phyloP scores from a whole-genome alignment of 2,113 vertebrate species.

The Gasterosteus nipponicus region DNA sequence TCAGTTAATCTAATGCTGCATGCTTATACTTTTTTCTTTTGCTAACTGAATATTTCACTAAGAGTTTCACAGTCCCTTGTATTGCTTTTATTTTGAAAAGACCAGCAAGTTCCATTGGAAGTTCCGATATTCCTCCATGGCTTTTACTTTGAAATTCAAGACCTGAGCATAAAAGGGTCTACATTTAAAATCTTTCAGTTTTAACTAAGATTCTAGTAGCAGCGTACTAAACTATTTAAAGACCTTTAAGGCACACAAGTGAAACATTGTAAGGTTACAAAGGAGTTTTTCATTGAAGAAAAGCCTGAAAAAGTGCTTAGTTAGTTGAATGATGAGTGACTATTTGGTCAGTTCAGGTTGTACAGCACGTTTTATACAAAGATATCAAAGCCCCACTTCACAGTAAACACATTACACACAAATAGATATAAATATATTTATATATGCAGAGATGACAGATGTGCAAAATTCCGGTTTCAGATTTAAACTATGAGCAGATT shows the following conservation, averaged over 20 bases:
- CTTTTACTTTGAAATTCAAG: background rate
- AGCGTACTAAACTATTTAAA: too few relatives aligned
- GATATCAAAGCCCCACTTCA: background rate
- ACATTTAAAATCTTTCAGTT: too few relatives aligned
- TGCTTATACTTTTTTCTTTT: background rate
- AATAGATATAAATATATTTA: too few relatives aligned
- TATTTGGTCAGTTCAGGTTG: background rate
- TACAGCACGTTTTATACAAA: background rate
- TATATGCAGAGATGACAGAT: constrained; percentile 61
- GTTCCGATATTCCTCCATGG: background rate
- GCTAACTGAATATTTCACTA: background rate
- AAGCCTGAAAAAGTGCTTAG: too few relatives aligned
- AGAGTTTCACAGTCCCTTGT: background rate
- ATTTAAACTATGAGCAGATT: constrained; percentile 73
- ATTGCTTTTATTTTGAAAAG: background rate
- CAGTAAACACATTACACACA: background rate
- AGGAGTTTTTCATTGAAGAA: too few relatives aligned
- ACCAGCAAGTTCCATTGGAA: background rate
- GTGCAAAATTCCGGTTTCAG: constrained; percentile 56
- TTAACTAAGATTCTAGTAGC: too few relatives aligned
- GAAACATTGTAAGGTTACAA: too few relatives aligned
- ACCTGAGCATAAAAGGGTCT: background rate
- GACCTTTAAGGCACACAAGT: too few relatives aligned
- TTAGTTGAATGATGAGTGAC: background rate
- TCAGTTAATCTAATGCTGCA: background rate